Evolutionary conservation across 2,797 vertebrate genomes (phyloP), one percentile per base, ranked within the genome.

Genomic region (Tapera naevia): DNA sequence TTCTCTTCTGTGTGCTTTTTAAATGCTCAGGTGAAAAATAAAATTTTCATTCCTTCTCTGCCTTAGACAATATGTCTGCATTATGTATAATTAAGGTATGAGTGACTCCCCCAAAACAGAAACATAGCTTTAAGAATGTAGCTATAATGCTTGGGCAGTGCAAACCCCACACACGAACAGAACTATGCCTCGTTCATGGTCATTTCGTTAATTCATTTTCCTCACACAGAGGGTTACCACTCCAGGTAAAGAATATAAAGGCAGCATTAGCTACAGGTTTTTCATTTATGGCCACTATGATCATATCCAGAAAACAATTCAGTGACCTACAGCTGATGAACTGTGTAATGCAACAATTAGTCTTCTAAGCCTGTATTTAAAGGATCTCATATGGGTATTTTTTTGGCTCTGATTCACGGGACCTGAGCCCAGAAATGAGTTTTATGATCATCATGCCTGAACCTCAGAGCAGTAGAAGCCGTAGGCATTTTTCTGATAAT

Each of bases 141-240:
- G 21, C 28, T 80, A 53, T 86, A 89, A 82, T 32, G 7, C 2
- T 1, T 50, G 37, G n/a, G 17, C 27, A 27, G 9, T 57, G 39
- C 30, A 46, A 51, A 45, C 5, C 33, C 30, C 4, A 8, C 0
- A 2, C 43, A 39, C n/a, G 18, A n/a, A 60, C 0, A 0, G 19
- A 82, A 19, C 10, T 30, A 4, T 48, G 32, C 39, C 32, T 75
- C 16, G 7, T 14, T 89, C 8, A 4, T 10, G 5, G 11, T 13
- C n/a, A 57, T 39, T 74, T 58, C 3, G 33, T 70, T 79, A 19
- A 57, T 64, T 89, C 0, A 0, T 74, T 27, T 64, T 86, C 35
- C 16, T 86, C 22, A 48, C 13, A 33, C 11, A 78, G 4, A 8
- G 9, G 5, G 65, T 76, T 73, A 56, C 5, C 10, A 32, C 14